Percentiles rank a stretch among this genome's conserved stretches.
These are phyloP conservation scores for Tetrao urogallus DNA, from an alignment of 2,113 vertebrate genomes.

Conservation along the genomic window DNA sequence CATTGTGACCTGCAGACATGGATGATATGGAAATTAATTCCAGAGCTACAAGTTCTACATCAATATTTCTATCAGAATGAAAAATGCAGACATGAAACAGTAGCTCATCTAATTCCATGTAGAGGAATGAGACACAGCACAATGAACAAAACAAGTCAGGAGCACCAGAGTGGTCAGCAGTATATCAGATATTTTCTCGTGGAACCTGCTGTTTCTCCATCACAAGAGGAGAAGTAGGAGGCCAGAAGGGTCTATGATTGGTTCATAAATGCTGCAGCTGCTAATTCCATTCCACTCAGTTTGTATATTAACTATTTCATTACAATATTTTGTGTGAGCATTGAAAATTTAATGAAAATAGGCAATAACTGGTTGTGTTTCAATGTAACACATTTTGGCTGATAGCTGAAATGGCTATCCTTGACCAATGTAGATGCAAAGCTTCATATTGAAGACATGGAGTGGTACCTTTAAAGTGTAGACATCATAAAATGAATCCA, in stretches of 20 bases:
- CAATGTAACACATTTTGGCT: accelerated
- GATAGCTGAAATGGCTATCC: not conserved
- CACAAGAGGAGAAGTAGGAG: not conserved
- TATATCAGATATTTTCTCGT: not conserved
- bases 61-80: not conserved
- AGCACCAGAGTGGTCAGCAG: not conserved
- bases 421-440: not conserved
- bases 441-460: not conserved
- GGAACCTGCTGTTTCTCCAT: not conserved
- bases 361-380: not conserved
- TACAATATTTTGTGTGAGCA: not conserved
- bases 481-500: not conserved
- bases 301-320: not conserved
- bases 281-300: accelerated
- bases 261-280: not conserved
- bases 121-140: not conserved
- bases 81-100: not conserved
- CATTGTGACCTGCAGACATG: not conserved
- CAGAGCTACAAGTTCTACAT: not conserved
- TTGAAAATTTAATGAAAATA: not conserved
- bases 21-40: not conserved
- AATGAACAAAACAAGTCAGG: not conserved
- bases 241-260: not conserved
- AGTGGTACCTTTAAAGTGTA: accelerated
- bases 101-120: not conserved